Evolutionary conservation across 2,113 vertebrate genomes (phyloP).

Genomic region (Apaloderma vittatum): DNA sequence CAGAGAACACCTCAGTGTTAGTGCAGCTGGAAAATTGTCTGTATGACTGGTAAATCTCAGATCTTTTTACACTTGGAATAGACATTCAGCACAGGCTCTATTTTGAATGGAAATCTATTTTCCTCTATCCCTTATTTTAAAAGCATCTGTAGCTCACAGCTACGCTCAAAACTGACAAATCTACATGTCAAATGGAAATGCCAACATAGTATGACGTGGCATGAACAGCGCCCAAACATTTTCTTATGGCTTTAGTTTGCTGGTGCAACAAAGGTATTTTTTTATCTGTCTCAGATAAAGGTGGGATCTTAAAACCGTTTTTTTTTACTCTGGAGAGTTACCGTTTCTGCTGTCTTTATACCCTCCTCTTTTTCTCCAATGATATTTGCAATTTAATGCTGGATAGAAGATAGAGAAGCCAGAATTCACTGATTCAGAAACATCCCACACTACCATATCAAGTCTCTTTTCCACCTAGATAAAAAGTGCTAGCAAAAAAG

Average conservation of each 20-base stretch:
- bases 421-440: neutral
- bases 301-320: neutral
- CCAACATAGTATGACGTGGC: constrained; percentile 1
- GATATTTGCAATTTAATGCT: neutral
- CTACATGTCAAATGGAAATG: constrained; percentile 5
- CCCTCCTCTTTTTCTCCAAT: neutral
- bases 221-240: neutral
- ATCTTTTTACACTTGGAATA: neutral
- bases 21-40: neutral
- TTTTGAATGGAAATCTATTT: neutral
- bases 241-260: neutral
- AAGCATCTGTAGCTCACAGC: constrained; percentile 49
- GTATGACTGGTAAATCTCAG: neutral
- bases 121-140: neutral
- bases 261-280: neutral
- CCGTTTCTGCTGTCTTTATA: neutral
- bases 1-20: neutral
- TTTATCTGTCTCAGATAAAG: neutral
- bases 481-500: neutral
- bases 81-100: neutral
- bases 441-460: neutral
- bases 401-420: neutral
- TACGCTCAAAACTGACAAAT: neutral
- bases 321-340: neutral
- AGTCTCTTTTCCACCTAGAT: neutral